phyloP scores from a whole-genome alignment of 2,113 vertebrate species.

The Narcine bancroftii region DNA sequence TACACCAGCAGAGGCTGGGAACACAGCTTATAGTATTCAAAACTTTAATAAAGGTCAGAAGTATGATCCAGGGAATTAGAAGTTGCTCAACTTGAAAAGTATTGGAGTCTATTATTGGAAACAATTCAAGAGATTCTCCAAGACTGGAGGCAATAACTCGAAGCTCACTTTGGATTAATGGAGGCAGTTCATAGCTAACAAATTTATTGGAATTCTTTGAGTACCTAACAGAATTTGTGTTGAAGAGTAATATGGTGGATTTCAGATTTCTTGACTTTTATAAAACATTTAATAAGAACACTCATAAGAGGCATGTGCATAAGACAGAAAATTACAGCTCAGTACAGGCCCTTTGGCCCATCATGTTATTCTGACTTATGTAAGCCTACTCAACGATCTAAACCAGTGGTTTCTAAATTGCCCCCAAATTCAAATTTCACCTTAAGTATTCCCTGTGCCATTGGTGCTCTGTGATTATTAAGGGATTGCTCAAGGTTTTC shows the following conservation, averaged over 20 bases:
- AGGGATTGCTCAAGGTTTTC: no score
- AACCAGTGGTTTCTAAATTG: no score
- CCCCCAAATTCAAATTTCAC: no score
- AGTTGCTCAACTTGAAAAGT: conserved; percentile 23
- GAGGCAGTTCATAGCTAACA: background rate
- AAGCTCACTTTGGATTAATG: conserved; percentile 16
- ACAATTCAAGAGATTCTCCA: conserved; percentile 15
- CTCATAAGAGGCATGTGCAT: background rate
- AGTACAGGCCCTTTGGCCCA: no score
- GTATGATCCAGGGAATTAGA: conserved; percentile 2
- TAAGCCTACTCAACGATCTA: no score
- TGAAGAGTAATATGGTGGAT: conserved; percentile 24
- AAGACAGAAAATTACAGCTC: no score
- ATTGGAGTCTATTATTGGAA: conserved; percentile 34
- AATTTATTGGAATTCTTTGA: conserved; percentile 31
- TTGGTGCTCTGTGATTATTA: no score
- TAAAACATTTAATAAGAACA: conserved; percentile 27
- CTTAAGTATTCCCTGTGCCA: no score
- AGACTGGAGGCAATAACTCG: background rate
- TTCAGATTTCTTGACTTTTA: conserved; percentile 9
- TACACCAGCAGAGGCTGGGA: background rate
- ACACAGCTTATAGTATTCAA: background rate
- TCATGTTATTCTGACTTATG: no score
- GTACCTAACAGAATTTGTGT: conserved; percentile 13
- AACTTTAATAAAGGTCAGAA: conserved; percentile 33